Evolutionary conservation across 2,797 vertebrate species (phyloP).

Genomic region (Chelon labrosus): DNA sequence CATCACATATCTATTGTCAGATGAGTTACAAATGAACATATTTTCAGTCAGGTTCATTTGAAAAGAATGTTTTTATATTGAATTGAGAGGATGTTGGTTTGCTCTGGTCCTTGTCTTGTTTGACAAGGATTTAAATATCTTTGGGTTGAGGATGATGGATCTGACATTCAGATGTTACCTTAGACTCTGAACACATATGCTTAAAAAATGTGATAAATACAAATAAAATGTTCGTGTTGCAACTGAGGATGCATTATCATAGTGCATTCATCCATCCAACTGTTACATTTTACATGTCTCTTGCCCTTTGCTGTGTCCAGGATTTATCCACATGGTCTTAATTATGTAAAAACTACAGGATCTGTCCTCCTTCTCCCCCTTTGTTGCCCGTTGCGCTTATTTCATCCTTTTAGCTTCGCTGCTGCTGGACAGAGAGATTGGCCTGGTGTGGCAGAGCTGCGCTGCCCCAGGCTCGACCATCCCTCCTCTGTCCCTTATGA

Average conservation of each 20-base stretch:
- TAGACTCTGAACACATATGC: not conserved
- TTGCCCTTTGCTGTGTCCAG: slow-evolving; percentile 36
- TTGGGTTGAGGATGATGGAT: not conserved
- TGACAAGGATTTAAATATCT: slow-evolving; percentile 1
- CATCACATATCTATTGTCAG: not conserved
- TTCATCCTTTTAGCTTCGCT: slow-evolving; percentile 50
- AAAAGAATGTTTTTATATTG: too few relatives aligned
- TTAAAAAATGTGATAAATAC: too few relatives aligned
- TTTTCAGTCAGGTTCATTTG: too few relatives aligned
- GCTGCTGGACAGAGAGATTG: slow-evolving; percentile 54
- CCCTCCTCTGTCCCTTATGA: slow-evolving; percentile 47
- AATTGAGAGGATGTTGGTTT: not conserved
- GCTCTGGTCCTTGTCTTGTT: not conserved
- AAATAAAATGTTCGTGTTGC: slow-evolving; percentile 11
- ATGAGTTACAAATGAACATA: not conserved
- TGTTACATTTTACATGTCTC: slow-evolving; percentile 28
- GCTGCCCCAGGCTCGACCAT: slow-evolving; percentile 48
- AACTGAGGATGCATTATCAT: slow-evolving; percentile 5
- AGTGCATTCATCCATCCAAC: not conserved
- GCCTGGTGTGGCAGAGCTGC: slow-evolving; percentile 46
- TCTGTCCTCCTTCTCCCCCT: slow-evolving; percentile 33
- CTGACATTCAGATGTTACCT: not conserved
- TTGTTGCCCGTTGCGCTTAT: slow-evolving; percentile 52
- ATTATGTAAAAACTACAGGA: slow-evolving; percentile 46
- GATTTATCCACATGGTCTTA: slow-evolving; percentile 47